Conservation (phyloP, 2,888 invertebrate species). For the Copidosoma aretas region DNA sequence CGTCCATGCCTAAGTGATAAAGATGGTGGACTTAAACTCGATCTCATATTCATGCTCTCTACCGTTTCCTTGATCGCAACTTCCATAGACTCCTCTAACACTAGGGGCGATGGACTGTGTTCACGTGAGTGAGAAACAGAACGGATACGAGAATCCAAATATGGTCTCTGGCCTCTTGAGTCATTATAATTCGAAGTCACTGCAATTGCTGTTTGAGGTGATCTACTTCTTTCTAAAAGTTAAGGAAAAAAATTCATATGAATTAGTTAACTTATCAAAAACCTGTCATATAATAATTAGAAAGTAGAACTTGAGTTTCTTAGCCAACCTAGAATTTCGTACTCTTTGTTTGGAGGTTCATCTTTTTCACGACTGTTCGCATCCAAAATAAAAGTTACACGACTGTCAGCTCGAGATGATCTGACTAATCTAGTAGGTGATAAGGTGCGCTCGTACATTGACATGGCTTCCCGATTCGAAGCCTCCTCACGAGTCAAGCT, state of each 20-base stretch:
- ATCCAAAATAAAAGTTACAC: slow-evolving; percentile 57
- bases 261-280: neutral
- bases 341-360: slow-evolving; percentile 35
- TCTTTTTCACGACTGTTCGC: slow-evolving; percentile 47
- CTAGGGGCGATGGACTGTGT: slow-evolving; percentile 49
- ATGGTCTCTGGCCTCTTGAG: slow-evolving; percentile 42
- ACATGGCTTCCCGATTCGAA: slow-evolving; percentile 43
- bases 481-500: slow-evolving; percentile 59
- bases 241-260: no score
- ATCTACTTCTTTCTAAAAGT: slow-evolving; percentile 17
- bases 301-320: neutral
- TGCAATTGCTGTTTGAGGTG: slow-evolving; percentile 33
- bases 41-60: slow-evolving; percentile 13
- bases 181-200: slow-evolving; percentile 46
- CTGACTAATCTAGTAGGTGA: slow-evolving; percentile 54
- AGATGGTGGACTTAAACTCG: slow-evolving; percentile 20
- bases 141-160: slow-evolving; percentile 39
- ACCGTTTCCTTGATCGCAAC: slow-evolving; percentile 15
- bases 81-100: slow-evolving; percentile 25
- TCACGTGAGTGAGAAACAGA: slow-evolving; percentile 39
- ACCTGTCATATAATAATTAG: neutral
- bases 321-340: slow-evolving; percentile 23
- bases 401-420: slow-evolving; percentile 56
- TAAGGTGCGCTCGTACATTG: slow-evolving; percentile 48
- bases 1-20: slow-evolving; percentile 17